phyloP scores from a whole-genome alignment of 2,113 vertebrate genomes.

The Petromus typicus region DNA sequence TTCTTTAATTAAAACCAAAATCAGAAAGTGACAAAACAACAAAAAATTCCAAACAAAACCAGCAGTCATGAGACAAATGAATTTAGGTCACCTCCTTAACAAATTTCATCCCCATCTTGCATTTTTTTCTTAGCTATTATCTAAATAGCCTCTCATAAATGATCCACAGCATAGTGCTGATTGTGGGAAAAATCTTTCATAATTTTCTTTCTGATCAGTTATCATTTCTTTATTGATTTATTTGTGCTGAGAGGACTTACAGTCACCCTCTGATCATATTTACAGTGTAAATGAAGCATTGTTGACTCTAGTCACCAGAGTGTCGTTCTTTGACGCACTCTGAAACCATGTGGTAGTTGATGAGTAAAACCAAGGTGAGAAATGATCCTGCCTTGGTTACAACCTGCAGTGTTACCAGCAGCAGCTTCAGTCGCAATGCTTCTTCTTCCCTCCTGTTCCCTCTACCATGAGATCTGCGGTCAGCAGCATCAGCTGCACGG shows the following conservation, averaged over 20 bases:
- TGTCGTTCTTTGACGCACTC: too few relatives aligned
- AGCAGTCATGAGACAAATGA: neutral
- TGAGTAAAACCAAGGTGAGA: neutral
- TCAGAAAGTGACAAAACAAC: neutral
- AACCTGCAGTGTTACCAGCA: neutral
- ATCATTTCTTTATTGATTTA: neutral
- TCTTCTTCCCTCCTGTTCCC: neutral
- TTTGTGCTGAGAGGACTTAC: neutral
- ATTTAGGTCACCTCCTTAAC: neutral
- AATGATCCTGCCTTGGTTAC: neutral
- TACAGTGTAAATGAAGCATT: neutral
- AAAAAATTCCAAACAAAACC: neutral
- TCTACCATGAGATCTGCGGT: neutral
- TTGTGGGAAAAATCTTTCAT: neutral
- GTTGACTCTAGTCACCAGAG: too few relatives aligned
- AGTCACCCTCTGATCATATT: neutral
- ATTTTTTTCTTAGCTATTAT: neutral
- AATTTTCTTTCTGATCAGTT: neutral
- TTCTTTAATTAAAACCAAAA: constrained; percentile 1
- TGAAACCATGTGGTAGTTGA: neutral
- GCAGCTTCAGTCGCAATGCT: neutral
- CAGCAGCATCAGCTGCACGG: rapidly evolving
- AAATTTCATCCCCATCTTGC: neutral
- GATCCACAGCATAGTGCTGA: neutral
- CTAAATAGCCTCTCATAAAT: neutral